Conservation (phyloP, 2,113 vertebrate genomes). For the Datnioides undecimradiatus region DNA sequence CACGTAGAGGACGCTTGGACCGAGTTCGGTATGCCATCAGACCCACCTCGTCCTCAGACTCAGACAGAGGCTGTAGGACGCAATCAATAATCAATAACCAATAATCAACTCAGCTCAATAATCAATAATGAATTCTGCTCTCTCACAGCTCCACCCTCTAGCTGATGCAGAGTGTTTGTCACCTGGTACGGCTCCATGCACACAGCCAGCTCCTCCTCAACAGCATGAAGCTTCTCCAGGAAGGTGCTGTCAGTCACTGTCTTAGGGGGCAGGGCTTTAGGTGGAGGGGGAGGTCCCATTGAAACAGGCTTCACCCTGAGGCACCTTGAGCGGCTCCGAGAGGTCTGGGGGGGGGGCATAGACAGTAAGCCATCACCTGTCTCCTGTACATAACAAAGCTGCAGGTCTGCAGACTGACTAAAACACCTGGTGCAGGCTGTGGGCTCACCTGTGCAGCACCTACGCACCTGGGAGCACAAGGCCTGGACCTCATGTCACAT, state of each 20-base stretch:
- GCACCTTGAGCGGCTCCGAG: slow-evolving; percentile 74
- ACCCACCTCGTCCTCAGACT: slow-evolving; percentile 73
- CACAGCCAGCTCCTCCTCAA: slow-evolving; percentile 93
- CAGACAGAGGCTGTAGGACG: slow-evolving; percentile 44
- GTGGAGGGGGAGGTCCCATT: slow-evolving; percentile 94
- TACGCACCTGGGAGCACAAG: no score
- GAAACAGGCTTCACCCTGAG: slow-evolving; percentile 84
- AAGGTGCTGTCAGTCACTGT: slow-evolving; percentile 87
- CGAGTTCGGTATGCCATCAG: slow-evolving; percentile 93
- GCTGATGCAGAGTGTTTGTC: background rate
- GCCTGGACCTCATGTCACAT: no score
- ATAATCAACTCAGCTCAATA: background rate
- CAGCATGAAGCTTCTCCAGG: slow-evolving; percentile 94
- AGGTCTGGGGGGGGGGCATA: slow-evolving; percentile 2
- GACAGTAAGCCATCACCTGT: no score
- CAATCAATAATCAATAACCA: background rate
- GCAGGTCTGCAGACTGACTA: no score
- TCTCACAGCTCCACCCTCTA: no score
- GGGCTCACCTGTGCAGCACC: no score
- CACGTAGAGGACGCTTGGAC: slow-evolving; percentile 91
- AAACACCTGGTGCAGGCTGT: no score
- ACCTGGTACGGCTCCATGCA: slow-evolving; percentile 94
- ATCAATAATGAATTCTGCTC: no score
- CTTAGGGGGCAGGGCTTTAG: slow-evolving; percentile 75
- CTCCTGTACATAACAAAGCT: no score